phyloP scores from a whole-genome alignment of 1,140 invertebrate species.

The Triops longicaudatus region DNA sequence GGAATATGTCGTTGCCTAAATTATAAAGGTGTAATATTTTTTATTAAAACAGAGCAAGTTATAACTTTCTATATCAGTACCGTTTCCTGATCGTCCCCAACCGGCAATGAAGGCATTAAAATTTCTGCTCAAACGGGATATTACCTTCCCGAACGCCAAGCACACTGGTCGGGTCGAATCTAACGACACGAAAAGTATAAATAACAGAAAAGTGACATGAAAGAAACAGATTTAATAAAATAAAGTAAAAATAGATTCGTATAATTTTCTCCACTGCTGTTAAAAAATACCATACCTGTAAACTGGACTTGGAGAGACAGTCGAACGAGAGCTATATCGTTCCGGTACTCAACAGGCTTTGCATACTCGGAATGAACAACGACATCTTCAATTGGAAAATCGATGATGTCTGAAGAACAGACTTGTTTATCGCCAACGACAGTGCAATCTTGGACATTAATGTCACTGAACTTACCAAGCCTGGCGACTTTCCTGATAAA shows the following conservation, averaged over 20 bases:
- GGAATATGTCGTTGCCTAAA: background rate
- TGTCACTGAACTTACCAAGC: background rate
- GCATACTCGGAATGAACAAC: background rate
- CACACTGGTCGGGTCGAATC: background rate
- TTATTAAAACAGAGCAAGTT: background rate
- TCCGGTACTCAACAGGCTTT: background rate
- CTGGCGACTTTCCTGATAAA: background rate
- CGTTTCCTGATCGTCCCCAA: background rate
- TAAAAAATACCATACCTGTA: background rate
- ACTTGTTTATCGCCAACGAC: background rate
- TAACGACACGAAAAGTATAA: background rate
- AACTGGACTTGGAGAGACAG: background rate
- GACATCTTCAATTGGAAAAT: background rate
- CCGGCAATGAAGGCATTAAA: background rate
- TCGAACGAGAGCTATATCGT: background rate
- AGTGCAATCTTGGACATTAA: background rate
- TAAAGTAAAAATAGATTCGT: too few species aligned
- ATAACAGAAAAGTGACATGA: too few species aligned
- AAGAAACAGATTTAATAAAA: too few species aligned
- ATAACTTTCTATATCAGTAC: too few species aligned
- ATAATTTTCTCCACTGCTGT: too few species aligned
- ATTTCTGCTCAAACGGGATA: background rate
- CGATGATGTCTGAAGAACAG: background rate
- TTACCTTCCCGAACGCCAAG: background rate
- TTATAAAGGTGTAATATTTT: background rate